These are phyloP conservation scores for Triplophysa yarkandensis DNA, from an alignment of 2,797 vertebrate genomes.

Conservation along the genomic window DNA sequence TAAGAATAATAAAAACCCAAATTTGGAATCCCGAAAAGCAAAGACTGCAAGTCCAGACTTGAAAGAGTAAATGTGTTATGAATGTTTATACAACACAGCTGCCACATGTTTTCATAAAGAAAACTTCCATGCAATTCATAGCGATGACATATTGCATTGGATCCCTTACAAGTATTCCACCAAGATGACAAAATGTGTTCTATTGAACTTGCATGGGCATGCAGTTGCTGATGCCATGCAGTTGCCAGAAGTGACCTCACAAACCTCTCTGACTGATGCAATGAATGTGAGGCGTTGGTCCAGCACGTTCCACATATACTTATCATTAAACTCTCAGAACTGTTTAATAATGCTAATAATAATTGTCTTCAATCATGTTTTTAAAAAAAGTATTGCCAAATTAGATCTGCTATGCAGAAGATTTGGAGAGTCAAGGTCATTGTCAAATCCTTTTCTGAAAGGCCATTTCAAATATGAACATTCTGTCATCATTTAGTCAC, in stretches of 20 bases:
- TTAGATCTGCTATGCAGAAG: too few species aligned
- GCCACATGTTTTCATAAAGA: background rate
- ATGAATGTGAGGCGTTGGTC: too few species aligned
- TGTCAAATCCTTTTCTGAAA: too few species aligned
- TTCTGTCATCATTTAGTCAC: too few species aligned
- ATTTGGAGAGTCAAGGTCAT: too few species aligned
- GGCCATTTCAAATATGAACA: too few species aligned
- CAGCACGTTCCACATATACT: too few species aligned
- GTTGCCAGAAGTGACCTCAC: background rate
- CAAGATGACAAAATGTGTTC: slow-evolving; percentile 57
- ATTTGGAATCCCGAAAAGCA: background rate
- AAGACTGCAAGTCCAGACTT: background rate
- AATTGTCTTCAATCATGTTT: too few species aligned
- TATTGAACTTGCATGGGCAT: slow-evolving; percentile 51
- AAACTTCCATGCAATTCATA: slow-evolving; percentile 29
- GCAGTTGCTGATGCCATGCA: background rate
- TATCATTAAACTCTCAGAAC: too few species aligned
- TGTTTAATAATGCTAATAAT: too few species aligned
- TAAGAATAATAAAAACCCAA: slow-evolving; percentile 1
- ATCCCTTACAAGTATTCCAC: slow-evolving; percentile 10
- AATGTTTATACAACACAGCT: slow-evolving; percentile 5
- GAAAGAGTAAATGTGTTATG: background rate
- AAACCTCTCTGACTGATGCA: too few species aligned
- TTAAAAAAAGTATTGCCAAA: too few species aligned
- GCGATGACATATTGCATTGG: slow-evolving; percentile 33